These are phyloP conservation scores for Sylvicola cinctus DNA, from an alignment of 2,888 invertebrate species.

Conservation along the genomic window DNA sequence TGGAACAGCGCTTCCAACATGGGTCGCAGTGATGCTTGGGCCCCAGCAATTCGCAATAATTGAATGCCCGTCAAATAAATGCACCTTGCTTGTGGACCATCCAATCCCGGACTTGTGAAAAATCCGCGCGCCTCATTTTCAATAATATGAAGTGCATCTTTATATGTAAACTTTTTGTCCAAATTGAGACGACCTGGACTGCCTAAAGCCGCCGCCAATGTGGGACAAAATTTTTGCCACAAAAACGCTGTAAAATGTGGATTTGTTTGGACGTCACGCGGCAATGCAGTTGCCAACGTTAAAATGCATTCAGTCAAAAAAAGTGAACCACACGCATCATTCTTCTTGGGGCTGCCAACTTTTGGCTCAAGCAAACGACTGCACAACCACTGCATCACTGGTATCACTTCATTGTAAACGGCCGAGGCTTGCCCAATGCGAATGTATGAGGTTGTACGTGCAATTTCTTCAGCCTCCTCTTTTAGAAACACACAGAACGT, in stretches of 20 bases:
- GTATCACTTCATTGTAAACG: constrained; percentile 77
- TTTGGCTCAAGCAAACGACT: constrained; percentile 67
- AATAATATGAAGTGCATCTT: constrained; percentile 24
- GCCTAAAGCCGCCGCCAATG: constrained; percentile 68
- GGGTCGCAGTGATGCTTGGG: constrained; percentile 67
- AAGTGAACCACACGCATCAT: constrained; percentile 28
- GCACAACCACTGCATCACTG: constrained; percentile 74
- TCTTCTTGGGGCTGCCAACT: constrained; percentile 22
- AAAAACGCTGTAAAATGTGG: constrained; percentile 71
- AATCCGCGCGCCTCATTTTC: constrained; percentile 26
- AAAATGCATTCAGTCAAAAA: constrained; percentile 73
- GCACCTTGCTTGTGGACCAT: constrained; percentile 70
- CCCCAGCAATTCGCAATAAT: constrained; percentile 70
- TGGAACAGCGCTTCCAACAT: constrained; percentile 87
- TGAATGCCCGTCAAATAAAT: constrained; percentile 77
- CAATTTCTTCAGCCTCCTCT: constrained; percentile 30
- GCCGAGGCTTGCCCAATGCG: constrained; percentile 43
- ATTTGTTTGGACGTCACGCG: constrained; percentile 63
- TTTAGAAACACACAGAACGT: constrained; percentile 67
- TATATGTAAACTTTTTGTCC: constrained; percentile 47
- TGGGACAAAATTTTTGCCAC: constrained; percentile 86
- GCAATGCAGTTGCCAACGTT: constrained; percentile 63
- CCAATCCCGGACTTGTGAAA: constrained; percentile 32
- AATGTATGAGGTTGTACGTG: constrained; percentile 28
- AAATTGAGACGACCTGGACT: constrained; percentile 49